These are phyloP conservation scores for Orchestes rusci DNA, from an alignment of 2,888 invertebrate genomes.

Conservation along the genomic window DNA sequence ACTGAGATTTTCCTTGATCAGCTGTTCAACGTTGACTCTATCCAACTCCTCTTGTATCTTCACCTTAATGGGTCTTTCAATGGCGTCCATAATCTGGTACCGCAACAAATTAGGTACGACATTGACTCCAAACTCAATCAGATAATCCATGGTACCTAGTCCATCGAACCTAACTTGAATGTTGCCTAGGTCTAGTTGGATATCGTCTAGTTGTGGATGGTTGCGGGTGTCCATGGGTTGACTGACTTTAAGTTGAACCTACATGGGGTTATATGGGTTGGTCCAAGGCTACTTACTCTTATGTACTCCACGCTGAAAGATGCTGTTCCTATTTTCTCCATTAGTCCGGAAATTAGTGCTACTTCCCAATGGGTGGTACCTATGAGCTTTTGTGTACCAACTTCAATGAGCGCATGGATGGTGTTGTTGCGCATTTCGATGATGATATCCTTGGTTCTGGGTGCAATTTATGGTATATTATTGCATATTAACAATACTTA, in stretches of 20 bases:
- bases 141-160: conserved; percentile 79
- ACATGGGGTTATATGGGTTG: too few species aligned
- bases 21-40: conserved; percentile 64
- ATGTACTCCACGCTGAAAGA: conserved; percentile 76
- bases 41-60: conserved; percentile 68
- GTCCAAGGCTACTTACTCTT: too few species aligned
- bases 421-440: conserved; percentile 67
- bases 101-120: conserved; percentile 77
- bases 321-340: conserved; percentile 64
- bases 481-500: too few species aligned
- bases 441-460: conserved; percentile 66
- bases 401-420: conserved; percentile 57
- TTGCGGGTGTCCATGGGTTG: conserved; percentile 73
- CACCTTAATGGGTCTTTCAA: conserved; percentile 70
- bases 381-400: conserved; percentile 72
- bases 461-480: conserved; percentile 2
- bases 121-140: conserved; percentile 73
- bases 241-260: conserved; percentile 57
- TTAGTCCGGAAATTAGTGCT: conserved; percentile 57
- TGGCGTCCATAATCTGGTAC: conserved; percentile 79
- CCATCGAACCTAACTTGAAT: conserved; percentile 79
- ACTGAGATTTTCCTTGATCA: conserved; percentile 63
- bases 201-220: conserved; percentile 60
- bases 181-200: conserved; percentile 64
- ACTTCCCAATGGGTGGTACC: conserved; percentile 77